Evolutionary conservation across 2,888 invertebrate species (phyloP).

Genomic region (Melinaea marsaeus): DNA sequence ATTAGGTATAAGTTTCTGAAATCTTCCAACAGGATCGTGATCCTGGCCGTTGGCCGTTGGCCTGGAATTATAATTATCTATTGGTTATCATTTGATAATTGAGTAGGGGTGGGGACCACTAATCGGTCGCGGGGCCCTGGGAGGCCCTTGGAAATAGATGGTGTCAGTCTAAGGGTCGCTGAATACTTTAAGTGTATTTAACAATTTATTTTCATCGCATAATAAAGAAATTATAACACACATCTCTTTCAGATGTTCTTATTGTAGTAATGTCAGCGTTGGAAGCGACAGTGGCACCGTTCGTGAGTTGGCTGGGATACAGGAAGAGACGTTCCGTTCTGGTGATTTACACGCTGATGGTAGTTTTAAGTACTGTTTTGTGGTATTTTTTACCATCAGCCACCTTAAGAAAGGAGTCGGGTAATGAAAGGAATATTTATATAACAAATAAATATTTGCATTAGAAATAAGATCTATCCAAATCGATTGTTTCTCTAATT

Average conservation of each 20-base stretch:
- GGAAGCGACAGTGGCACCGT: constrained; percentile 29
- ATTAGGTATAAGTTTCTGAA: no score
- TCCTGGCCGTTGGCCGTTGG: no score
- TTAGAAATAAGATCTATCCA: neutral
- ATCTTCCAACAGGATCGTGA: no score
- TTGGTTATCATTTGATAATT: no score
- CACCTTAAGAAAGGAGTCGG: constrained; percentile 13
- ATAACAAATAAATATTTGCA: neutral
- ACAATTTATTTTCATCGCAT: no score
- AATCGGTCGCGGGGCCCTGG: no score
- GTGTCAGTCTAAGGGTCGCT: no score
- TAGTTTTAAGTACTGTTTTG: constrained; percentile 3
- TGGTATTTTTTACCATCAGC: constrained; percentile 29
- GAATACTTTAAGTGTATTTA: no score
- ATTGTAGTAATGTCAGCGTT: constrained; percentile 27
- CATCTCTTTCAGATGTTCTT: constrained; percentile 27
- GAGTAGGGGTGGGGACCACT: no score
- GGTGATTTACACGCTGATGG: constrained; percentile 11
- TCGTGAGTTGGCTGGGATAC: constrained; percentile 32
- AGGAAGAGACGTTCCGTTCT: constrained; percentile 23
- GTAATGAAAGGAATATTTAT: constrained; percentile 11
- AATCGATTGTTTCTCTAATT: neutral
- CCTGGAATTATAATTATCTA: no score
- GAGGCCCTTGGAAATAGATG: no score
- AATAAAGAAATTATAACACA: neutral